These are phyloP conservation scores for Sus cebifrons DNA, from an alignment of 2,797 vertebrate species.

Conservation along the genomic window DNA sequence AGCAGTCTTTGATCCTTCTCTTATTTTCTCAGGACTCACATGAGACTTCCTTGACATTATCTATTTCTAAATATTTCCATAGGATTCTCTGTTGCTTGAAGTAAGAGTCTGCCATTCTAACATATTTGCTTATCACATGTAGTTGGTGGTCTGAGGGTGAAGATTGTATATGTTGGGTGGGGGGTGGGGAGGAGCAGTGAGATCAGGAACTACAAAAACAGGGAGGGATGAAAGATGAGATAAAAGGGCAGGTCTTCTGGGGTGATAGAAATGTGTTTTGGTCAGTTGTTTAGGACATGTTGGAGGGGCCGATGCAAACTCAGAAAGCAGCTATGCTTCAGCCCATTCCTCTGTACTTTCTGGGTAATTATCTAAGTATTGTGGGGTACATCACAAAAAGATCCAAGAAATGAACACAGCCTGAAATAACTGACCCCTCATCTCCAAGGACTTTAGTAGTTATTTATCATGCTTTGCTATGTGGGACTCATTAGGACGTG, in stretches of 20 bases:
- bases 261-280: not conserved
- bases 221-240: not conserved
- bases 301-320: not conserved
- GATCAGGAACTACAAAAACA: not conserved
- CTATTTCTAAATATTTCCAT: constrained; percentile 19
- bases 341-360: not conserved
- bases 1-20: not conserved
- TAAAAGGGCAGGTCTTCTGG: not conserved
- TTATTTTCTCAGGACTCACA: not conserved
- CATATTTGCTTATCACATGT: not conserved
- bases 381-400: not conserved
- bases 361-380: not conserved
- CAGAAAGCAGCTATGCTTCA: not conserved
- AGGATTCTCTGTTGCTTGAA: not conserved
- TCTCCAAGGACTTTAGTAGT: not conserved
- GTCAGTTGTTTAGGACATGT: not conserved
- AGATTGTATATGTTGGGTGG: not conserved
- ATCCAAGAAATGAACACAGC: constrained; percentile 12
- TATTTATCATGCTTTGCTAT: constrained; percentile 48
- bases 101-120: not conserved
- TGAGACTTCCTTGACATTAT: not conserved
- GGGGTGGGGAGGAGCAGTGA: not conserved
- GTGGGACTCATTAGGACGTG: not conserved
- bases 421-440: not conserved
- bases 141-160: not conserved